Evolutionary conservation across 2,888 invertebrate species (phyloP).

Genomic region (Thymelicus acteon): DNA sequence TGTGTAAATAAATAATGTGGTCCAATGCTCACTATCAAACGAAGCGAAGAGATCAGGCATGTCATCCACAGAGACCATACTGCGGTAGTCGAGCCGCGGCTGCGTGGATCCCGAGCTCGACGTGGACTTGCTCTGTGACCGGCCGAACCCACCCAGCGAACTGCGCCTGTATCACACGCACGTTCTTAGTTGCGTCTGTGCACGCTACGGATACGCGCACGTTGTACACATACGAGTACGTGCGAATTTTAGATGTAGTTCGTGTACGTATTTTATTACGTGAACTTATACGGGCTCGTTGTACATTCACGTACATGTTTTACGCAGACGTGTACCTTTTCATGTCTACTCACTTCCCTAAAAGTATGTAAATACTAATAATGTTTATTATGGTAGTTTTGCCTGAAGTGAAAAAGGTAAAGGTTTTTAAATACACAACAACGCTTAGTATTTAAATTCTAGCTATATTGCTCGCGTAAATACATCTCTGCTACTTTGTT

Average conservation of each 20-base stretch:
- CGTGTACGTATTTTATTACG: not conserved
- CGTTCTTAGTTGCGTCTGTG: not conserved
- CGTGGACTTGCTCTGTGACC: conserved; percentile 88
- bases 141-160: conserved; percentile 93
- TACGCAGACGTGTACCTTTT: no score
- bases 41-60: conserved; percentile 98
- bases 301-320: no score
- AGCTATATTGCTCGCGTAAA: no score
- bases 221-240: not conserved
- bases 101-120: conserved; percentile 85
- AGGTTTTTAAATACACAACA: no score
- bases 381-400: no score
- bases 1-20: no score
- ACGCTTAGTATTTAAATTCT: no score
- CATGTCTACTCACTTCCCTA: no score
- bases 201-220: not conserved
- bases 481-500: no score
- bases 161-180: conserved; percentile 86
- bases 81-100: conserved; percentile 94
- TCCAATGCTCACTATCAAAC: conserved; percentile 92
- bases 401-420: no score
- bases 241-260: not conserved
- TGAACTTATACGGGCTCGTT: no score
- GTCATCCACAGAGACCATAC: conserved; percentile 97
- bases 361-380: no score